Evolutionary conservation across 1,140 invertebrate genomes (phyloP).

Genomic region (Littorina saxatilis): DNA sequence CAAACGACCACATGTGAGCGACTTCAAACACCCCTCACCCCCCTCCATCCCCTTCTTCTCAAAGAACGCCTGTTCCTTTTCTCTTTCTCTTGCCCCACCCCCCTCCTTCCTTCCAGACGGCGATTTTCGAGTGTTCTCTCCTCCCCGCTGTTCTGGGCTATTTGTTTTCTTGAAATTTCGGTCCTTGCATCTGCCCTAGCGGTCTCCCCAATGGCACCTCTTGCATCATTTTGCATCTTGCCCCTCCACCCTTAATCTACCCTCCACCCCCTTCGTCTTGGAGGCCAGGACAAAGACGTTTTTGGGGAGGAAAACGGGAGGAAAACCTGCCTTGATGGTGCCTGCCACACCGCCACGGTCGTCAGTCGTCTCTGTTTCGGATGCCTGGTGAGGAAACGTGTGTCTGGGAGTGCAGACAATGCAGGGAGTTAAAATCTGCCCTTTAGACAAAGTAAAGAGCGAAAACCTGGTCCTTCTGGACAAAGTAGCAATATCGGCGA

Average conservation of each 20-base stretch:
- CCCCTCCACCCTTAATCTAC: not conserved
- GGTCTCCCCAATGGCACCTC: constrained; percentile 9
- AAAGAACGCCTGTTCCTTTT: constrained; percentile 9
- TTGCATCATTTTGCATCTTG: constrained; percentile 16
- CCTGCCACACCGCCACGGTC: constrained; percentile 26
- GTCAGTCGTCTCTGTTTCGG: not conserved
- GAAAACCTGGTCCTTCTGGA: not conserved
- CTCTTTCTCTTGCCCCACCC: constrained; percentile 1
- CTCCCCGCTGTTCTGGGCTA: constrained; percentile 32
- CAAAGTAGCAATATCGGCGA: constrained; percentile 35
- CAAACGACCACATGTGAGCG: constrained; percentile 1
- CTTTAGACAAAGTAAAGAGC: too few relatives aligned
- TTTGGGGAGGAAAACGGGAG: not conserved
- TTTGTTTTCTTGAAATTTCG: constrained; percentile 31
- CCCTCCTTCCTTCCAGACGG: constrained; percentile 1
- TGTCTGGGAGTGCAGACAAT: constrained; percentile 16
- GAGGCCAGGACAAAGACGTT: constrained; percentile 24
- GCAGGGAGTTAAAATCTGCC: not conserved
- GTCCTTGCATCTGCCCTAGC: constrained; percentile 32
- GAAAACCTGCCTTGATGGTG: constrained; percentile 18
- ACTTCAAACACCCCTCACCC: not conserved
- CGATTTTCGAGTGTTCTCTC: constrained; percentile 28
- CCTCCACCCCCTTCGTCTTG: not conserved
- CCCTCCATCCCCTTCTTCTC: not conserved
- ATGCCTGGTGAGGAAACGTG: not conserved